These are phyloP conservation scores for Callimorpha dominula DNA, from an alignment of 2,888 invertebrate genomes.

Conservation along the genomic window DNA sequence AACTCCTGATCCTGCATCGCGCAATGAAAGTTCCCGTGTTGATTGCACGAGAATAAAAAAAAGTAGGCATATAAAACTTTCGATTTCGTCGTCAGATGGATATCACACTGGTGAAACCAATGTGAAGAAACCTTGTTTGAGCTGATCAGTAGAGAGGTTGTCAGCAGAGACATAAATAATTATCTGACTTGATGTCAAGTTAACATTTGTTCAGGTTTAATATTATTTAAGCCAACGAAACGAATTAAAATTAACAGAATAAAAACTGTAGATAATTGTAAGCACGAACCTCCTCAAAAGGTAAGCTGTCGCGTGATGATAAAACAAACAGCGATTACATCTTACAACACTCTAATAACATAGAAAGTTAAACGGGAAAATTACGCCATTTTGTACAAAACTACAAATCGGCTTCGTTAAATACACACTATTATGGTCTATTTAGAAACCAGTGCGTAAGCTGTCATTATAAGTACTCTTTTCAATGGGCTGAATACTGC, in stretches of 20 bases:
- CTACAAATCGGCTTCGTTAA: slow-evolving; percentile 49
- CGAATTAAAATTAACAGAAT: background rate
- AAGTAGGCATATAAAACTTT: too few species aligned
- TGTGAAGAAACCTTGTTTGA: too few species aligned
- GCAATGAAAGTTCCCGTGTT: background rate
- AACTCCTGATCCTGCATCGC: background rate
- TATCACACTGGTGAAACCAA: background rate
- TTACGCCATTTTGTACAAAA: slow-evolving; percentile 55
- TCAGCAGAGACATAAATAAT: too few species aligned
- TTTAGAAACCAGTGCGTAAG: slow-evolving; percentile 43
- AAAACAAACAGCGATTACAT: slow-evolving; percentile 46
- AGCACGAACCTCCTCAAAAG: background rate
- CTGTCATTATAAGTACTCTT: slow-evolving; percentile 12
- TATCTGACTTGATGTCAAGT: background rate
- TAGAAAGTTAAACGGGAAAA: slow-evolving; percentile 72
- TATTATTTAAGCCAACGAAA: background rate
- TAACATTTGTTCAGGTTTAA: background rate
- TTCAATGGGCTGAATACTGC: background rate
- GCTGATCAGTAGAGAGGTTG: background rate
- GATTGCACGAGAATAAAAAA: too few species aligned
- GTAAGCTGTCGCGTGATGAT: slow-evolving; percentile 39
- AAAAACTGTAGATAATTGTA: background rate
- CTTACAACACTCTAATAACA: slow-evolving; percentile 53
- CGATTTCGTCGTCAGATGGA: background rate
- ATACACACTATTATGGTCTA: slow-evolving; percentile 52